Evolutionary conservation across 2,113 vertebrate species (phyloP).

Genomic region (Brevimyrus niger): DNA sequence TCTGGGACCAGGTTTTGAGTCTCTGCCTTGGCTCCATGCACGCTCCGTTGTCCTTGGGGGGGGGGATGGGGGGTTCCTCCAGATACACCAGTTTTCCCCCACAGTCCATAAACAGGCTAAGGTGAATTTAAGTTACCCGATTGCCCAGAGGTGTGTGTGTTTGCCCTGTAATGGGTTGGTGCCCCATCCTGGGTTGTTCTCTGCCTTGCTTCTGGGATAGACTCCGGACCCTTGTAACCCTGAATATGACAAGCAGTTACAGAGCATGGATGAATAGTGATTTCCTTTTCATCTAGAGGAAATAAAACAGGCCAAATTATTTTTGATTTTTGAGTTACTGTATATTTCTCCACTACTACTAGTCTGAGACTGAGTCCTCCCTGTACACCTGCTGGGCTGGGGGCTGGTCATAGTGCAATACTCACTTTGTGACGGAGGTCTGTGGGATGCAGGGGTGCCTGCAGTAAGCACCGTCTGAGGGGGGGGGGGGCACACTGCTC

Average conservation of each 20-base stretch:
- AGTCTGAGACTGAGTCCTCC: neutral
- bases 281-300: neutral
- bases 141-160: neutral
- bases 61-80: neutral
- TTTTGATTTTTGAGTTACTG: neutral
- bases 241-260: neutral
- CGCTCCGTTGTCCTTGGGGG: accelerated
- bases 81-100: neutral
- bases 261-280: neutral
- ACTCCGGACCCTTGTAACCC: no score
- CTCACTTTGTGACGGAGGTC: neutral
- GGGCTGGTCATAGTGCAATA: neutral
- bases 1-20: neutral
- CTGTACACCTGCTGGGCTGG: neutral
- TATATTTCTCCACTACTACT: neutral
- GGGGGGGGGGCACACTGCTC: neutral
- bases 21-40: neutral
- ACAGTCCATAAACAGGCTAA: neutral
- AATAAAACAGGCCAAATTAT: neutral
- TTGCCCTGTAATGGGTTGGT: neutral
- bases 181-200: neutral
- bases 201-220: neutral
- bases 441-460: neutral
- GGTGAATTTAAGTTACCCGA: neutral
- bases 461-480: neutral